Evolutionary conservation across 2,113 vertebrate species (phyloP).

Genomic region (Manacus vitellinus): DNA sequence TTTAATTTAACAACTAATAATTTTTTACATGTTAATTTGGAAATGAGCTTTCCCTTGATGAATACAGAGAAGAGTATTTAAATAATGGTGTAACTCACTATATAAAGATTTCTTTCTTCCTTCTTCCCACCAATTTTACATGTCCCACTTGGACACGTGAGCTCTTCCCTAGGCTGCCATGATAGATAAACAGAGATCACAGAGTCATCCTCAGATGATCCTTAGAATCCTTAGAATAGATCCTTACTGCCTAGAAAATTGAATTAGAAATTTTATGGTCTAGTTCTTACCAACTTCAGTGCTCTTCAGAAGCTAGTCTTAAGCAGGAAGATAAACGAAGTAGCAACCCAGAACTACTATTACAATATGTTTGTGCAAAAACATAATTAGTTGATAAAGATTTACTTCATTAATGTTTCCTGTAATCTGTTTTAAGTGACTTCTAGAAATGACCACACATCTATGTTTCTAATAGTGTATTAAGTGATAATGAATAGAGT

Average conservation of each 20-base stretch:
- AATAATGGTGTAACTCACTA: neutral
- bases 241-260: neutral
- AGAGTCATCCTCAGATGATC: neutral
- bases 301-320: neutral
- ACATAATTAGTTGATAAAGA: neutral
- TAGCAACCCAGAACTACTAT: neutral
- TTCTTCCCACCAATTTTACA: neutral
- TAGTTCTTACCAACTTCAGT: neutral
- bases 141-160: neutral
- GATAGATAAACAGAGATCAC: neutral
- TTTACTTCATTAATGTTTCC: neutral
- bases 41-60: conserved; percentile 48
- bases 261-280: neutral
- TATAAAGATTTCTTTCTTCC: neutral
- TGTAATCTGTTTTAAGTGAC: neutral
- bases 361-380: neutral
- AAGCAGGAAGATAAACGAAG: neutral
- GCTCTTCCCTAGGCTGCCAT: neutral
- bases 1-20: conserved; percentile 52
- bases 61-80: conserved; percentile 37
- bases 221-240: neutral
- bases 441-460: neutral
- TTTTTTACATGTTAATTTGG: conserved; percentile 25
- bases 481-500: neutral
- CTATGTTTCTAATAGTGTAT: neutral